A percentile compares a stretch with the other conserved stretches of the same genome.
Evolutionary conservation across 2,113 vertebrate species (phyloP).

Genomic region (Macroglossus sobrinus): DNA sequence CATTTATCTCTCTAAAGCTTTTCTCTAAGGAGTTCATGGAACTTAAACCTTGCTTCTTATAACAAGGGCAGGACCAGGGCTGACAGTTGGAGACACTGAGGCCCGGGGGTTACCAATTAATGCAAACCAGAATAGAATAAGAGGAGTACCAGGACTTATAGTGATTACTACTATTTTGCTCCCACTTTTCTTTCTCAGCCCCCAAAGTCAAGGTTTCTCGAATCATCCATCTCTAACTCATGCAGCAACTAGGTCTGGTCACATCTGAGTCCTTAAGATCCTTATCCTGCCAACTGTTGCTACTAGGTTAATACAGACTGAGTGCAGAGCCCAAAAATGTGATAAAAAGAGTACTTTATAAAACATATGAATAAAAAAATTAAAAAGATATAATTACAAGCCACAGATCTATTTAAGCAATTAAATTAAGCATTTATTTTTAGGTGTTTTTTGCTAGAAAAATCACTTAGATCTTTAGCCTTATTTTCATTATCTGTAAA

Average conservation of each 20-base stretch:
- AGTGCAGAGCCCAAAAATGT: background rate
- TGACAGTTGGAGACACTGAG: background rate
- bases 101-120: background rate
- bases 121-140: background rate
- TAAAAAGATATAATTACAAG: background rate
- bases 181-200: background rate
- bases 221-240: background rate
- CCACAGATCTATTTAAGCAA: background rate
- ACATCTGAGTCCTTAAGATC: background rate
- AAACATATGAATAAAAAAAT: background rate
- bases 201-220: background rate
- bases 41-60: conserved; percentile 30
- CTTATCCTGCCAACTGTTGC: background rate
- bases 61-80: background rate
- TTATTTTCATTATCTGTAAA: conserved; percentile 35
- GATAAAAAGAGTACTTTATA: background rate
- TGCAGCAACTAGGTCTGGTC: background rate
- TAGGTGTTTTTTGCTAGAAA: background rate
- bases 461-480: background rate
- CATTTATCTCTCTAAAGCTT: conserved; percentile 31
- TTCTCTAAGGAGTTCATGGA: conserved; percentile 44
- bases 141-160: background rate
- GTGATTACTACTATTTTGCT: background rate
- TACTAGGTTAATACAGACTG: conserved; percentile 9
- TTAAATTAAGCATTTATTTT: conserved; percentile 12